Conservation (phyloP, 1,140 invertebrate genomes). For the Charaxes varanes region DNA sequence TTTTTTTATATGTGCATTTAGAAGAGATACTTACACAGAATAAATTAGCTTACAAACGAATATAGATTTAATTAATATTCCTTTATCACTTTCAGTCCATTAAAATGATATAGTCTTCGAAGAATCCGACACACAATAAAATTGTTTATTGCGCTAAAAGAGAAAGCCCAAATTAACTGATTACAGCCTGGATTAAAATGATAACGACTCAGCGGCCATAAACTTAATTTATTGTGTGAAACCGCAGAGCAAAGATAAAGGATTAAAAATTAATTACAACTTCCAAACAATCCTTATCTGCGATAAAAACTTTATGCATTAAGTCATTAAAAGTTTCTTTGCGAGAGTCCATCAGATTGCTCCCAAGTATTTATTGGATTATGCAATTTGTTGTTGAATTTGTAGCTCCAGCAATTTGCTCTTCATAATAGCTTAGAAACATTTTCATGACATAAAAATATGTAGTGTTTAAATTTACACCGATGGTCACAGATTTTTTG, state of each 20-base stretch:
- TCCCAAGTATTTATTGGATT: conserved; percentile 1
- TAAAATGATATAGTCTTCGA: not conserved
- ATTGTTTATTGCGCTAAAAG: conserved; percentile 13
- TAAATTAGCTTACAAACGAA: no score
- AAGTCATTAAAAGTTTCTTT: conserved; percentile 15
- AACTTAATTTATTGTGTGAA: conserved; percentile 56
- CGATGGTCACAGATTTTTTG: no score
- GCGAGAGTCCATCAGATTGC: conserved; percentile 1
- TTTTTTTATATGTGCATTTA: no score
- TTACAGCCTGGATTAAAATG: conserved; percentile 24
- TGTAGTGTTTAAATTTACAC: no score
- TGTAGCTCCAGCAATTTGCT: not conserved
- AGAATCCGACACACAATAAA: not conserved
- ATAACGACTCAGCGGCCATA: conserved; percentile 28
- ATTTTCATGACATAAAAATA: no score
- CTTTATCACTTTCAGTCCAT: not conserved
- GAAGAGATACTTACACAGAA: no score
- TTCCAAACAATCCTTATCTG: conserved; percentile 33
- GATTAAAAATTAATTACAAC: conserved; percentile 63
- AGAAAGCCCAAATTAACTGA: conserved; percentile 33
- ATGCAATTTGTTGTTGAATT: not conserved
- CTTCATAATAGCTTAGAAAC: not conserved
- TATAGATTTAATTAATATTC: not conserved
- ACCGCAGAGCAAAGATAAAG: conserved; percentile 50
- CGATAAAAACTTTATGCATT: conserved; percentile 32